Evolutionary conservation across 2,113 vertebrate genomes (phyloP).

Genomic region (Pitta sordida): DNA sequence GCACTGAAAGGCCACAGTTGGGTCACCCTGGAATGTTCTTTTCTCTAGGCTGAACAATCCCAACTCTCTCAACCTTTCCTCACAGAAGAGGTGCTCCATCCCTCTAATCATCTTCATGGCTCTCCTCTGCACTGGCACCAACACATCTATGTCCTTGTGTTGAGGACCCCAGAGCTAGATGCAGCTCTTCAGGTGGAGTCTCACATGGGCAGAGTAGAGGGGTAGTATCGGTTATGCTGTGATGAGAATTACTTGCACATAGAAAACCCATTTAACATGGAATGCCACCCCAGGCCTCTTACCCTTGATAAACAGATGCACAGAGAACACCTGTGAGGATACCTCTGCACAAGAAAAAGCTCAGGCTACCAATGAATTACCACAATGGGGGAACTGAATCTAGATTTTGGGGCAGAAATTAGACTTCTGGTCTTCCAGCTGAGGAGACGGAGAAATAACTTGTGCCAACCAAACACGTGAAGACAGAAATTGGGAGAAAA

Average conservation of each 20-base stretch:
- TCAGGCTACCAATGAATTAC: background rate
- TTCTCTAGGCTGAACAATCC: background rate
- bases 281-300: background rate
- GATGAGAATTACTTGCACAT: background rate
- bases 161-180: background rate
- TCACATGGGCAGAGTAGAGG: background rate
- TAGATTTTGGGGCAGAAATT: background rate
- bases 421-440: background rate
- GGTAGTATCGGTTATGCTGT: background rate
- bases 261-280: background rate
- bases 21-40: background rate
- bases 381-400: background rate
- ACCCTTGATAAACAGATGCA: background rate
- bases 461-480: accelerated
- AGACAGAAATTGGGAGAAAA: background rate
- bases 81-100: background rate
- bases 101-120: background rate
- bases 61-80: background rate
- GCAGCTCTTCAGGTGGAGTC: background rate
- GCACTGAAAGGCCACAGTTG: background rate
- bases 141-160: background rate
- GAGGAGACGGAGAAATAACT: background rate
- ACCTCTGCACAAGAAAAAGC: background rate
- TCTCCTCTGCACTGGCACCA: background rate
- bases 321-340: background rate